These are phyloP conservation scores for Meandrusa payeni DNA, from an alignment of 2,888 invertebrate species.

Conservation along the genomic window DNA sequence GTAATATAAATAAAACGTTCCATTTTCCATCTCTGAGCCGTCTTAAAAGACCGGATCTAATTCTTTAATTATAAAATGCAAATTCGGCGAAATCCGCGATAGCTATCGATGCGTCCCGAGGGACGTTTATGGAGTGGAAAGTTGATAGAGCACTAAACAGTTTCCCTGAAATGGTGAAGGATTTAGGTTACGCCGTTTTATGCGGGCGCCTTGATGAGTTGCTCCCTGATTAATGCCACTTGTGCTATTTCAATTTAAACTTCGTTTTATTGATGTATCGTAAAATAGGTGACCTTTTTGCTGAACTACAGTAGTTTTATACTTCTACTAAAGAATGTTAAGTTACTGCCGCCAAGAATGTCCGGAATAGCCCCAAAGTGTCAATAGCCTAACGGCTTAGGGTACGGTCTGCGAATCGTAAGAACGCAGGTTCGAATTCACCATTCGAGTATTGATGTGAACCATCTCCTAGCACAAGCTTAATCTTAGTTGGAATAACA, in stretches of 20 bases:
- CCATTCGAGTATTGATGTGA: too few species aligned
- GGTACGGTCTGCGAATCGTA: too few species aligned
- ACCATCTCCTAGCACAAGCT: too few species aligned
- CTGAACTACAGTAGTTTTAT: too few species aligned
- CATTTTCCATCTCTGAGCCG: constrained; percentile 1
- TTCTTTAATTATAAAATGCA: constrained; percentile 80
- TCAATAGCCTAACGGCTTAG: too few species aligned
- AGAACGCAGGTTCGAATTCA: too few species aligned
- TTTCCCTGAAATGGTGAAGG: constrained; percentile 27
- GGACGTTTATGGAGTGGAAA: constrained; percentile 72
- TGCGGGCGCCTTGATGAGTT: constrained; percentile 2
- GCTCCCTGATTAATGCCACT: constrained; percentile 19
- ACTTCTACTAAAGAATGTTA: too few species aligned
- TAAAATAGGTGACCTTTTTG: too few species aligned
- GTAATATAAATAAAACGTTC: constrained; percentile 3
- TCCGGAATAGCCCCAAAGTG: too few species aligned
- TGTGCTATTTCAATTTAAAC: constrained; percentile 54
- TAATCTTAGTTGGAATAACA: too few species aligned
- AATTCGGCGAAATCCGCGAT: constrained; percentile 50
- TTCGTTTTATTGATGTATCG: too few species aligned
- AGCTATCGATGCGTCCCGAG: constrained; percentile 57
- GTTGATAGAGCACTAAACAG: constrained; percentile 46
- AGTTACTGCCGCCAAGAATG: too few species aligned
- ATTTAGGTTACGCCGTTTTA: constrained; percentile 26
- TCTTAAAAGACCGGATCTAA: constrained; percentile 40